Conservation (phyloP, 1,140 invertebrate species). For the Dendroctonus ponderosae region DNA sequence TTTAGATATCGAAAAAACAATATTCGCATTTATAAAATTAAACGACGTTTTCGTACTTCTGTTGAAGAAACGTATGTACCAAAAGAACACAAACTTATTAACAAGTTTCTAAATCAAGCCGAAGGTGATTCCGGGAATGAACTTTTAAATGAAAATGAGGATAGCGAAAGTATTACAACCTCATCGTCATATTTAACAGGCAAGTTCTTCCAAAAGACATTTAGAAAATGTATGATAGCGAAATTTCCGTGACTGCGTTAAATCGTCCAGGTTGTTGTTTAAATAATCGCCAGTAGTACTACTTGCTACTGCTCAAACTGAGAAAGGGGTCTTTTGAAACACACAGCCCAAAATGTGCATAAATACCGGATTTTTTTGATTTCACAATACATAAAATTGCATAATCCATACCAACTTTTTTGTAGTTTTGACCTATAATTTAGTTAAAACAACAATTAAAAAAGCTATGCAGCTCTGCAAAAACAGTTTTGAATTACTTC, state of each 20-base stretch:
- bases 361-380: too few relatives aligned
- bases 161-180: constrained; percentile 8
- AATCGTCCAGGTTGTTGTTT: constrained; percentile 1
- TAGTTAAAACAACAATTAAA: too few relatives aligned
- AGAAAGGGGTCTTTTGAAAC: too few relatives aligned
- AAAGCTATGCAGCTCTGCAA: too few relatives aligned
- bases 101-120: constrained; percentile 7
- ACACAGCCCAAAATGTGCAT: too few relatives aligned
- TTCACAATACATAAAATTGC: too few relatives aligned
- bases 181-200: constrained; percentile 19
- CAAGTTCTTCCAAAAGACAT: constrained; percentile 6
- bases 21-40: constrained; percentile 10
- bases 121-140: background rate
- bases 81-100: constrained; percentile 6
- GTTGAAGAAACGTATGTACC: background rate
- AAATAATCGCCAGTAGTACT: too few relatives aligned
- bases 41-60: background rate
- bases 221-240: background rate
- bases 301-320: too few relatives aligned
- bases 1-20: constrained; percentile 16
- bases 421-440: too few relatives aligned
- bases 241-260: constrained; percentile 1
- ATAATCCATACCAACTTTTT: too few relatives aligned
- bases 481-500: too few relatives aligned
- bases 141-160: background rate